Evolutionary conservation across 2,888 invertebrate genomes (phyloP), one percentile per base, ranked within the genome.

Genomic region (Tubiluchus corallicola): DNA sequence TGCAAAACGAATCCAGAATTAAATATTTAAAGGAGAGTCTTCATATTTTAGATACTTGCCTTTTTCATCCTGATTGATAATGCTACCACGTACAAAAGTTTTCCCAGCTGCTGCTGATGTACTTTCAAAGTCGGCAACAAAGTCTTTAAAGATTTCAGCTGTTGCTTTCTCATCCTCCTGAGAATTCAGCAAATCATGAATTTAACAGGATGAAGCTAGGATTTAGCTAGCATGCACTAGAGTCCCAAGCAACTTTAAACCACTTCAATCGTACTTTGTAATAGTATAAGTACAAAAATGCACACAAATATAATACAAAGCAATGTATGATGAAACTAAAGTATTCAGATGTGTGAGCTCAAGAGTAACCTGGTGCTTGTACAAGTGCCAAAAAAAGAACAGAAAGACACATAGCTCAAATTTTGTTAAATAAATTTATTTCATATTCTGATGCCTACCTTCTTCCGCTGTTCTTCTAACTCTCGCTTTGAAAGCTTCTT

Each of bases 81-180:
- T 85, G 44, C 90, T 94, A 46, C 94, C 96, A 67, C 94, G 88
- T 3, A 98, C 83, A 88, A 98, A 98, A 38, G 92, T 79, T 68
- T 92, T 94, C 41, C 71, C 72, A 3, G n/a, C n/a, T 29, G 29
- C n/a, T 29, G 29, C 9, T n/a, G n/a, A n/a, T 0, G 76, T 74
- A 54, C 88, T 88, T 73, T 88, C 85, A 67, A 96, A 96, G 4
- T 90, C 87, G 53, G 87, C 88, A 38, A 94, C 85, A 72, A 94
- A 96, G 63, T 94, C 92, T 71, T 92, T 83, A 64, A 88, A 94
- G 1, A 83, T 90, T 79, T 60, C 57, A 17, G 64, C 66, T 39
- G 64, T 57, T 18, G 57, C 63, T 42, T 60, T 60, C 49, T 64
- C 57, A 49, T 67, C 66, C 54, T 62, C 58, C 63, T 29, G 29